Evolutionary conservation across 2,113 vertebrate species (phyloP), one percentile per base, ranked within the genome.

Genomic region (Mohoua ochrocephala): DNA sequence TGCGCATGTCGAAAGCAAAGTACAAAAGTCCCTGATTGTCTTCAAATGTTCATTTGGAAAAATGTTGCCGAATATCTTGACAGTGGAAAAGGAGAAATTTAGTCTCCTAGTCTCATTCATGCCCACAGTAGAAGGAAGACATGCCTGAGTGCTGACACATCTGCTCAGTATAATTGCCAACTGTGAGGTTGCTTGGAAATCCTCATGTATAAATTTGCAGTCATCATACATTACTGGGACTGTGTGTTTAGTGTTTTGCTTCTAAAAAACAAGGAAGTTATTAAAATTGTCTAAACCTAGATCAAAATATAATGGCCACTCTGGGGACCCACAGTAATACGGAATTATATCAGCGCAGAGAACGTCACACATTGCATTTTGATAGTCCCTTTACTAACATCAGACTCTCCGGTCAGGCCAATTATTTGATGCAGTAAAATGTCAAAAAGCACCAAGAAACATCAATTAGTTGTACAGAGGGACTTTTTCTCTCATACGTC

Each of bases 301-400:
- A 82, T 95, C 45, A 94, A 89, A 93, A 94, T 47, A 75, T 78
- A 84, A 78, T 56, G 69, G 37, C 19, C 57, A 57, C 82, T 69
- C 75, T 33, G 30, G 75, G 28, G 87, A 82, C n/a, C 12, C 60
- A 39, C 13, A 57, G 45, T 33, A 59, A 81, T 23, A 52, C 22
- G 70, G 45, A 78, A 63, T 65, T 57, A 19, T 18, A 52, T 27
- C 54, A 75, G 83, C 76, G 80, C 49, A 15, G 35, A 23, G 26
- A 84, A 28, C 57, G 67, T 50, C 47, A 70, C 27, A 41, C 42
- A 3, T 3, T 67, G 22, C 57, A 50, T 65, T 87, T 61, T 70
- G 44, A 79, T 47, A 57, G 28, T 49, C 50, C 57, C 60, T 63
- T 31, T 27, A 28, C 31, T 31, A 44, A 67, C 17, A 59, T 23